A percentile compares a stretch with the other conserved stretches of the same genome.
Conservation (phyloP, 1,140 invertebrate genomes). For the Nasonia giraulti region DNA sequence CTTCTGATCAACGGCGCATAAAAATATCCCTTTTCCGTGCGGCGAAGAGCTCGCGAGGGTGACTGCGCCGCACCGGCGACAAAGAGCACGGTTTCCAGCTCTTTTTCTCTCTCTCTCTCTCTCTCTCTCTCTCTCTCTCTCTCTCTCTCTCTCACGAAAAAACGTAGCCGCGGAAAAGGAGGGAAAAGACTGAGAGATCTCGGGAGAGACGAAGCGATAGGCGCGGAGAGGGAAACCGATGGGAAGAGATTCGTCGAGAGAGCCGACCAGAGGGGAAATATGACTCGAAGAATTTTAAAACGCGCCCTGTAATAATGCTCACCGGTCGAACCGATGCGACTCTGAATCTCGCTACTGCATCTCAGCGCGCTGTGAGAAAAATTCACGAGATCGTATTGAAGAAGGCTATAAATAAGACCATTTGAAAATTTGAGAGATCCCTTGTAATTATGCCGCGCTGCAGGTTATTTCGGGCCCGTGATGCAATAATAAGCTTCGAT, state of each 20-base stretch:
- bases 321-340: background rate
- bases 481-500: too few relatives aligned
- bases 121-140: too few relatives aligned
- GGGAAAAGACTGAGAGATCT: background rate
- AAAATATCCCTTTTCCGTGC: constrained; percentile 46
- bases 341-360: background rate
- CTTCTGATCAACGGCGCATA: constrained; percentile 50
- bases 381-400: background rate
- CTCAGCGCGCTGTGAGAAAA: background rate
- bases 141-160: background rate
- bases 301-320: constrained; percentile 38
- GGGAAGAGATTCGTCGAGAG: background rate
- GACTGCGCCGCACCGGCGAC: background rate
- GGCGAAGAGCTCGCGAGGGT: background rate
- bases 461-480: too few relatives aligned
- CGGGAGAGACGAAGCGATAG: background rate
- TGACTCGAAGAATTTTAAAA: constrained; percentile 34
- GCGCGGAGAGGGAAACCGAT: background rate
- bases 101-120: background rate
- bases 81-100: constrained; percentile 26
- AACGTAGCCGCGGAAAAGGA: background rate
- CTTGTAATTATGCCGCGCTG: too few relatives aligned
- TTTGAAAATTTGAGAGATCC: too few relatives aligned
- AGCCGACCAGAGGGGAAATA: background rate
- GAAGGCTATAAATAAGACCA: too few relatives aligned